Percentiles rank a stretch among this genome's conserved stretches.
Evolutionary conservation across 2,888 invertebrate species (phyloP).

Genomic region (Trilocha varians): DNA sequence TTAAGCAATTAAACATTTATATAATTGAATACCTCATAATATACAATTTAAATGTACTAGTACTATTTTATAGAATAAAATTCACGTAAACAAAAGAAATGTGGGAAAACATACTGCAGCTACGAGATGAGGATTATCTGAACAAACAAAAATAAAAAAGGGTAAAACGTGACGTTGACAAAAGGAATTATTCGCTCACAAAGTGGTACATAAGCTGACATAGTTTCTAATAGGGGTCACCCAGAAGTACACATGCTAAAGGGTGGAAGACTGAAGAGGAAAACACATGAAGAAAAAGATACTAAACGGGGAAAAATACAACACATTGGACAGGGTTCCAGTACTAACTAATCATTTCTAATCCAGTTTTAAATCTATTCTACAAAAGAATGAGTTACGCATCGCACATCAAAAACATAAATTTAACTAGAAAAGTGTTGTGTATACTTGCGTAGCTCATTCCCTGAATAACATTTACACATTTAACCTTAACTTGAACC

Average conservation of each 20-base stretch:
- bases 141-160: constrained; percentile 7
- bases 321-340: constrained; percentile 34
- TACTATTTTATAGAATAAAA: too few species aligned
- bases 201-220: constrained; percentile 3
- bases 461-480: constrained; percentile 24
- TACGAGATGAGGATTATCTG: background rate
- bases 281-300: constrained; percentile 31
- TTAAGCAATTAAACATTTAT: too few species aligned
- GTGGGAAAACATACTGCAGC: constrained; percentile 19
- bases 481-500: constrained; percentile 17
- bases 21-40: too few species aligned
- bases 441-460: constrained; percentile 26
- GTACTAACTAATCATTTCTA: constrained; percentile 36
- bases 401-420: background rate
- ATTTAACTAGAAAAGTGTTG: constrained; percentile 2
- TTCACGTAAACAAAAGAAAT: too few species aligned
- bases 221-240: constrained; percentile 30
- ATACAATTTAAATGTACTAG: too few species aligned
- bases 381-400: constrained; percentile 45
- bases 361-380: constrained; percentile 30
- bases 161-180: constrained; percentile 12
- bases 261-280: constrained; percentile 25
- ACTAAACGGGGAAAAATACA: constrained; percentile 36
- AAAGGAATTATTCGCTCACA: constrained; percentile 9
- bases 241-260: constrained; percentile 44